phyloP scores from a whole-genome alignment of 2,113 vertebrate species.

The Etia nguti region DNA sequence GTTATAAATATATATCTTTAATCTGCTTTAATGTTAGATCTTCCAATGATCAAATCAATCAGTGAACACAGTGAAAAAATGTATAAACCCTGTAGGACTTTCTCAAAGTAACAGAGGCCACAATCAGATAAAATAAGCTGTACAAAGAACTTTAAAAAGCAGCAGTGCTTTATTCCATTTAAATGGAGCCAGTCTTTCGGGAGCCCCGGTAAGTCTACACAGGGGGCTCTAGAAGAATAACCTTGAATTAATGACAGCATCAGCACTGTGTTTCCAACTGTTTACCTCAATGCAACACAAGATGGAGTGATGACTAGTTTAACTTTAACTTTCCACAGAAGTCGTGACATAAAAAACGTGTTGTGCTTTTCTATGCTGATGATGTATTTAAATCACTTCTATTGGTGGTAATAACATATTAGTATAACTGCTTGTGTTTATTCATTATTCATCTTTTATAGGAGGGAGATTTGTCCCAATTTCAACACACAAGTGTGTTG shows the following conservation, averaged over 20 bases:
- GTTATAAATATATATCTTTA: neutral
- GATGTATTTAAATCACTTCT: neutral
- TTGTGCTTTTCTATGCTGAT: neutral
- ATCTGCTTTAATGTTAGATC: neutral
- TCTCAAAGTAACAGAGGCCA: neutral
- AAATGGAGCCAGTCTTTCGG: accelerated
- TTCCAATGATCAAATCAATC: neutral
- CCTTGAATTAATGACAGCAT: neutral
- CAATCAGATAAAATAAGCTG: neutral
- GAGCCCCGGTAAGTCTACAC: accelerated
- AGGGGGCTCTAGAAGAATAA: neutral
- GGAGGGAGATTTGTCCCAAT: accelerated
- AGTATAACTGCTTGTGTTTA: accelerated
- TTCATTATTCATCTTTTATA: neutral
- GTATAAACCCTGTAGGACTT: neutral
- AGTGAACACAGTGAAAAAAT: neutral
- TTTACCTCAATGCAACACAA: neutral
- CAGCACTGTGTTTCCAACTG: neutral
- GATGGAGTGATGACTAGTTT: neutral
- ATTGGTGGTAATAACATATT: neutral
- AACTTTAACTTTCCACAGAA: neutral
- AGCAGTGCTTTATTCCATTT: neutral
- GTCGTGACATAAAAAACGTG: accelerated
- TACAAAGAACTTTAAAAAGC: neutral
- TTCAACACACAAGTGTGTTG: neutral